A percentile compares a stretch with the other conserved stretches of the same genome.
These are phyloP conservation scores for Vollenhovia emeryi DNA, from an alignment of 1,140 invertebrate species.

Conservation along the genomic window DNA sequence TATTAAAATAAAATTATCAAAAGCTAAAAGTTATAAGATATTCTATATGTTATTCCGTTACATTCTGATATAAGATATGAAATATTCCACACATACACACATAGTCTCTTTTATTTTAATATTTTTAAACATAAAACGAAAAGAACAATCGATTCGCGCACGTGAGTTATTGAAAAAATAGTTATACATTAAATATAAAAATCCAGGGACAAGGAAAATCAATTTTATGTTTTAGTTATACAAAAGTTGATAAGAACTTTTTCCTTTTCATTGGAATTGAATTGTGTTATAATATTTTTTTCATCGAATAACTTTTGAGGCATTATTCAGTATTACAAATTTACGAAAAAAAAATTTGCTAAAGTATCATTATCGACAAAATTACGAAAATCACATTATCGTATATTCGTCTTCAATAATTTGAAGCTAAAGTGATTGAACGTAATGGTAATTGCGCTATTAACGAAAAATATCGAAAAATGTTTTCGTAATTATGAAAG, in stretches of 20 bases:
- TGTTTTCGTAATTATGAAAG: background rate
- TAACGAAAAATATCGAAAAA: background rate
- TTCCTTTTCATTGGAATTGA: background rate
- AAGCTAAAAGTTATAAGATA: background rate
- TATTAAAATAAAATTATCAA: background rate
- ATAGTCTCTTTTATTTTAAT: background rate
- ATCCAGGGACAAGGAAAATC: background rate
- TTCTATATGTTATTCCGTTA: background rate
- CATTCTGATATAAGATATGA: background rate
- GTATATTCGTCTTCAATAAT: background rate
- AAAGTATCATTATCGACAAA: slow-evolving; percentile 5
- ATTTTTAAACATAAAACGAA: background rate
- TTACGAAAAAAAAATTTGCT: background rate
- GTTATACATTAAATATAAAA: background rate
- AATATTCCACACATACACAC: background rate
- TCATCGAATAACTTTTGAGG: background rate
- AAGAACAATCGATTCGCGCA: background rate
- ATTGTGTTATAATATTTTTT: slow-evolving; percentile 1
- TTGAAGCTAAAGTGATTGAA: background rate
- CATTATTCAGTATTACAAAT: background rate
- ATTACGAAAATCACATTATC: background rate
- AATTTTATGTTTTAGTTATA: background rate
- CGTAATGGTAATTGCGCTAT: background rate
- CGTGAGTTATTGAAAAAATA: background rate
- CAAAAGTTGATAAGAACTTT: background rate